Evolutionary conservation across 2,113 vertebrate genomes (phyloP).

Genomic region (Strigops habroptila): DNA sequence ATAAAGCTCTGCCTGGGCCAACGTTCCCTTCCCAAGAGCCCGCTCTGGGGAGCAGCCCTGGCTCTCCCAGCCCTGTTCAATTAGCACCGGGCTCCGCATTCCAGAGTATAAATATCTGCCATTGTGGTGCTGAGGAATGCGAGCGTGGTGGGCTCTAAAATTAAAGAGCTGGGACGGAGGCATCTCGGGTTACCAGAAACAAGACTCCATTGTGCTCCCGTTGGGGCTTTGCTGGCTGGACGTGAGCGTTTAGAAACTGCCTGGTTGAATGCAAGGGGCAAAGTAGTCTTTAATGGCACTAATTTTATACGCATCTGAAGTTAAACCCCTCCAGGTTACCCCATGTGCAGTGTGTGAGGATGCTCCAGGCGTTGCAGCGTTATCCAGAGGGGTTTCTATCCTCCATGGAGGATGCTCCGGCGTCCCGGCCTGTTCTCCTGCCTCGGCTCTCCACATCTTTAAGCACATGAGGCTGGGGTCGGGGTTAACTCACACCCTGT

Average conservation of each 20-base stretch:
- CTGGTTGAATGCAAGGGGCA: neutral
- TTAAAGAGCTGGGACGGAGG: constrained; percentile 61
- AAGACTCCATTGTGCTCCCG: constrained; percentile 71
- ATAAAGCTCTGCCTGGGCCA: neutral
- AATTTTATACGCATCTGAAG: neutral
- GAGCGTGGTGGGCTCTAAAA: constrained; percentile 64
- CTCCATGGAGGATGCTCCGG: fast-evolving
- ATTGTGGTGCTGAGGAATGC: constrained; percentile 72
- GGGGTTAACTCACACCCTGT: fast-evolving
- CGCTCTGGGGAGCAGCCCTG: neutral
- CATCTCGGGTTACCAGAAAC: constrained; percentile 74
- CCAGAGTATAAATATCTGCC: constrained; percentile 73
- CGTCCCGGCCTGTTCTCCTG: neutral
- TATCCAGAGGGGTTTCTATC: neutral
- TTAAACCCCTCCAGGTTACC: neutral
- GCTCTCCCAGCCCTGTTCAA: constrained; percentile 34
- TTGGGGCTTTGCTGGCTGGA: constrained; percentile 4
- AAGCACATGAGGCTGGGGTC: fast-evolving
- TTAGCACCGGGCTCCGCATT: constrained; percentile 54
- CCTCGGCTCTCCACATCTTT: fast-evolving
- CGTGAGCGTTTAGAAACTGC: neutral
- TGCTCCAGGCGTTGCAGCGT: fast-evolving
- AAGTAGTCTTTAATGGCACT: neutral
- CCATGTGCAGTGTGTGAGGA: neutral
- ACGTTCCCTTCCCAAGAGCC: neutral